phyloP scores from a whole-genome alignment of 1,140 invertebrate species.

The Brachionus asplanchnoidis region DNA sequence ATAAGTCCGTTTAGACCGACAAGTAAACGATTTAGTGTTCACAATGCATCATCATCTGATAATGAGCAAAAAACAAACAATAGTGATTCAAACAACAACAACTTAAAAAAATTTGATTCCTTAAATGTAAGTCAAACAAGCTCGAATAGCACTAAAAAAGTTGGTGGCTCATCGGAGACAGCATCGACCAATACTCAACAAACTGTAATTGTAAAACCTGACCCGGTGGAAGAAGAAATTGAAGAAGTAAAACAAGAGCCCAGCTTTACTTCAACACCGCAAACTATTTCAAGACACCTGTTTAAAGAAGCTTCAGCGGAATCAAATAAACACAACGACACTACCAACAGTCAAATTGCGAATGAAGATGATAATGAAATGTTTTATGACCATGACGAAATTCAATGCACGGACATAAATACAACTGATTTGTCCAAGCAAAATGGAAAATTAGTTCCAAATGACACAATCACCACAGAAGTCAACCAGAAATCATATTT shows the following conservation, averaged over 20 bases:
- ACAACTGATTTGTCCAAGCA: not conserved
- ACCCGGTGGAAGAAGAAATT: not conserved
- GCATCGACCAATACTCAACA: constrained; percentile 3
- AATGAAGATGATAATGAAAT: not conserved
- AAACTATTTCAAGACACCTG: not conserved
- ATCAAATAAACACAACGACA: not conserved
- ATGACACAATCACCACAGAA: not conserved
- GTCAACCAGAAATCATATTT: not conserved
- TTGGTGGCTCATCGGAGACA: not conserved
- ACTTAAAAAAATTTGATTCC: not conserved
- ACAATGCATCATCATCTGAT: not conserved
- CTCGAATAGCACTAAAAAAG: not conserved
- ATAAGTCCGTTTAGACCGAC: constrained; percentile 1
- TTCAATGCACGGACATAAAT: not conserved
- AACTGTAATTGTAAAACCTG: not conserved
- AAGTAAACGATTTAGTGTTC: not conserved
- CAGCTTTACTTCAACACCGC: not conserved
- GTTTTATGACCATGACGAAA: constrained; percentile 13
- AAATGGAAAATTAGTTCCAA: not conserved
- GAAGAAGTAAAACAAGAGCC: not conserved
- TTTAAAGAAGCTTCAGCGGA: not conserved
- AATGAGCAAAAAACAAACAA: not conserved
- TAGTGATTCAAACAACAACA: not conserved
- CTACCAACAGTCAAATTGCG: not conserved
- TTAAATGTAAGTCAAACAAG: not conserved